Conservation (phyloP, 2,113 vertebrate species). For the Heliornis fulica region DNA sequence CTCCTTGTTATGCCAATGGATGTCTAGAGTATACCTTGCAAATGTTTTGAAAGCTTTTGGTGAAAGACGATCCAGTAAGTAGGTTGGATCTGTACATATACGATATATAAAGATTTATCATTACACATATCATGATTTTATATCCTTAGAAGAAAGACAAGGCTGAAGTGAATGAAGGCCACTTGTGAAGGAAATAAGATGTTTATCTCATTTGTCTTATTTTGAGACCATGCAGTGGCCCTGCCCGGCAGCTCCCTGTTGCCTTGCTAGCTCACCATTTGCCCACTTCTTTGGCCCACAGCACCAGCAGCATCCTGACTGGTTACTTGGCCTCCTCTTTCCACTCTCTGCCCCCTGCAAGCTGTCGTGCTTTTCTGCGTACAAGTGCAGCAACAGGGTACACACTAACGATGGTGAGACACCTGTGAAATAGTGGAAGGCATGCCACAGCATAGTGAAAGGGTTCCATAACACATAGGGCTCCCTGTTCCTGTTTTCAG, state of each 20-base stretch:
- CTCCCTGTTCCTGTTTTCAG: neutral
- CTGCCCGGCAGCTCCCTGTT: too few species aligned
- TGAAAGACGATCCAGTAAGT: neutral
- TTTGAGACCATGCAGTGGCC: too few species aligned
- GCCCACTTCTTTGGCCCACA: neutral
- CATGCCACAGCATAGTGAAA: neutral
- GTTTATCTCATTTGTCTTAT: too few species aligned
- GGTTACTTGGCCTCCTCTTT: neutral
- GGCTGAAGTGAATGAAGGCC: too few species aligned
- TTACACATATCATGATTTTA: too few species aligned
- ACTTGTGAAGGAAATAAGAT: too few species aligned
- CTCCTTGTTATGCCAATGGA: neutral
- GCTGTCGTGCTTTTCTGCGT: neutral
- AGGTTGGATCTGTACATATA: neutral
- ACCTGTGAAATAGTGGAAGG: neutral
- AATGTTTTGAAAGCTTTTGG: neutral
- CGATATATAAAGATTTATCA: too few species aligned
- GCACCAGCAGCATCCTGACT: too few species aligned
- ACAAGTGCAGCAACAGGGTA: accelerated
- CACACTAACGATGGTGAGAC: accelerated
- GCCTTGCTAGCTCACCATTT: too few species aligned
- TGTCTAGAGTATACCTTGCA: neutral
- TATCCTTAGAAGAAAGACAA: too few species aligned
- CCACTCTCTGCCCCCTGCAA: neutral
- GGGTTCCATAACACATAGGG: neutral